Base-by-base conservation (phyloP, 2,797 vertebrate genomes). In the Alosa sapidissima region DNA sequence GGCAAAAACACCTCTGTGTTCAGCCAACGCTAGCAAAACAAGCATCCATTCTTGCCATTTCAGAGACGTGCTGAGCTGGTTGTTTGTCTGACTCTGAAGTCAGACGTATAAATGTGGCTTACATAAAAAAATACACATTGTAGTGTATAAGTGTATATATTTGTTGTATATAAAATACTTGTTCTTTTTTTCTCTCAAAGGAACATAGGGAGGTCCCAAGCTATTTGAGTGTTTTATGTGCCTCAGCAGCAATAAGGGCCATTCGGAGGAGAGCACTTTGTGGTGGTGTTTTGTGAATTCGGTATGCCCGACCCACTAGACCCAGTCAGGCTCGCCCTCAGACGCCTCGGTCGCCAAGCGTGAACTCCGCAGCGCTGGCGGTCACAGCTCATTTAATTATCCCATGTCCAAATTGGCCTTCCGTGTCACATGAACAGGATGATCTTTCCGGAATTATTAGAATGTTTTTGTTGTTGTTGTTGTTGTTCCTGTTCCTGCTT, bases 381-480 rank as follows among this genome's bases (percentile, higher is more conserved):
- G 72, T 16, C 72, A 47, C 41, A 45, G 36, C 5, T 21, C 72
- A 78, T 78, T 45, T 78, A 78, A 78, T 78, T 78, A 78, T 78
- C 72, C 41, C n/a, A 81, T 45, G 47, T 82, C 16, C 47, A 84
- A 83, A 84, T 75, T 16, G 81, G 33, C 16, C 55, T 52, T 75
- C 62, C 0, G 24, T 58, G 81, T 72, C 85, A 82, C 83, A 84
- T 81, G 83, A 47, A 52, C 49, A 21, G 8, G 24, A 33, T 33
- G 24, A 45, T n/a, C 47, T 62, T 58, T 65, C 62, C 62, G 83
- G 11, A 54, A 81, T 24, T 58, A 45, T 86, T 81, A 85, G 58
- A 83, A 16, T 81, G 41, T 49, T 16, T n/a, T 75, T 52, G n/a
- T n/a, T n/a, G n/a, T 52, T 52, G 2, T 52, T 52, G 10, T 52